These are phyloP conservation scores for Metacarcinus magister DNA, from an alignment of 2,888 invertebrate species.

Conservation along the genomic window DNA sequence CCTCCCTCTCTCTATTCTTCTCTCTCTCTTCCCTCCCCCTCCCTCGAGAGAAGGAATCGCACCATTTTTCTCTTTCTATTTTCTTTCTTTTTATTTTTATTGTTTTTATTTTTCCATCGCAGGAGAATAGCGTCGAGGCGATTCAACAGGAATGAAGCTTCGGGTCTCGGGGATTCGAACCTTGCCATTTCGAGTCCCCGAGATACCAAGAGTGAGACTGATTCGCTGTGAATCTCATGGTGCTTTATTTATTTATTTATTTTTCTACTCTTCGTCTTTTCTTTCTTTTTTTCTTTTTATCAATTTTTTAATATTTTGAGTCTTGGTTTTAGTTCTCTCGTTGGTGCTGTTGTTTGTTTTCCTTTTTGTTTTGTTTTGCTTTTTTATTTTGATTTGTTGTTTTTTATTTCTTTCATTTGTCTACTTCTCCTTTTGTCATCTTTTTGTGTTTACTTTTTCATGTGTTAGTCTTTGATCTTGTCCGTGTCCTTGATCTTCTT, in stretches of 20 bases:
- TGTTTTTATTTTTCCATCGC: background rate
- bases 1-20: background rate
- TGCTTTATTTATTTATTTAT: too few species aligned
- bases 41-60: background rate
- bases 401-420: background rate
- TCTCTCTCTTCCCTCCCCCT: background rate
- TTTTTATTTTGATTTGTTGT: background rate
- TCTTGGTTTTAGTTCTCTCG: too few species aligned
- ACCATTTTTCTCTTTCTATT: background rate
- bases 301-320: too few species aligned
- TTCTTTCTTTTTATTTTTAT: background rate
- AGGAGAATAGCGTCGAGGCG: too few species aligned
- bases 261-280: too few species aligned
- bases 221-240: too few species aligned
- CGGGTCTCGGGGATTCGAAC: background rate
- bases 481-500: too few species aligned
- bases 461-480: background rate
- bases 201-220: too few species aligned
- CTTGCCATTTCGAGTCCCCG: too few species aligned
- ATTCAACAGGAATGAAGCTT: background rate
- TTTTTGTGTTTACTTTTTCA: background rate
- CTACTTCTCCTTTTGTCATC: background rate
- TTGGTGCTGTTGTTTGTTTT: background rate
- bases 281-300: too few species aligned
- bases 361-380: background rate